Evolutionary conservation across 2,113 vertebrate genomes (phyloP).

Genomic region (Paramormyrops kingsleyae): DNA sequence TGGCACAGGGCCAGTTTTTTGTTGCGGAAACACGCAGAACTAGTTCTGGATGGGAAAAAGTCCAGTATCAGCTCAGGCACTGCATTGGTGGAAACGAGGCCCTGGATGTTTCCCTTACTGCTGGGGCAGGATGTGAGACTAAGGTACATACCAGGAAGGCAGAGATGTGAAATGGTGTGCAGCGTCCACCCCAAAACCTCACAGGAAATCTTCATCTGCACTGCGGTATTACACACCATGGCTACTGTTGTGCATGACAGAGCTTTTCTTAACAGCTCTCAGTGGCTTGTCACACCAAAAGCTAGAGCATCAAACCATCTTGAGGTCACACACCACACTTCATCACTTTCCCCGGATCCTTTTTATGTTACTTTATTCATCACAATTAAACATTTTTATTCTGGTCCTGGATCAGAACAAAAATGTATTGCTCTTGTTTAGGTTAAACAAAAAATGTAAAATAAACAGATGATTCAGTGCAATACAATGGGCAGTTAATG

Average conservation of each 20-base stretch:
- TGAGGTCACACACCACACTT: neutral
- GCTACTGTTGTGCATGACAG: neutral
- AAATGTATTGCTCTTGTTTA: neutral
- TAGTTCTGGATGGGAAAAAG: too few species aligned
- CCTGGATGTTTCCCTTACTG: neutral
- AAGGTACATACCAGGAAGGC: neutral
- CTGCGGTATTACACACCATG: neutral
- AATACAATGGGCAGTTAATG: neutral
- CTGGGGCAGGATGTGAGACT: neutral
- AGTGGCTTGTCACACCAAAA: neutral
- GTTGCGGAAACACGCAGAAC: too few species aligned
- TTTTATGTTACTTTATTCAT: neutral
- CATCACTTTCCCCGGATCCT: neutral
- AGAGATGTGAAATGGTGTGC: neutral
- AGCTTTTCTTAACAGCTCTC: neutral
- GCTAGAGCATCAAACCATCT: neutral
- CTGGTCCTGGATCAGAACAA: neutral
- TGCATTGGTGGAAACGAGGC: too few species aligned
- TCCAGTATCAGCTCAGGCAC: too few species aligned
- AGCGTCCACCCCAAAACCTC: neutral
- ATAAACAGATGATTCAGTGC: neutral
- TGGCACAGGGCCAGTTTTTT: too few species aligned
- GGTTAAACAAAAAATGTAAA: neutral
- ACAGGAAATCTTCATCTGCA: neutral
- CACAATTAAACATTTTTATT: neutral